Percentiles rank a stretch among this genome's conserved stretches.
Conservation (phyloP, 2,888 invertebrate genomes). For the Julus scandinavius region DNA sequence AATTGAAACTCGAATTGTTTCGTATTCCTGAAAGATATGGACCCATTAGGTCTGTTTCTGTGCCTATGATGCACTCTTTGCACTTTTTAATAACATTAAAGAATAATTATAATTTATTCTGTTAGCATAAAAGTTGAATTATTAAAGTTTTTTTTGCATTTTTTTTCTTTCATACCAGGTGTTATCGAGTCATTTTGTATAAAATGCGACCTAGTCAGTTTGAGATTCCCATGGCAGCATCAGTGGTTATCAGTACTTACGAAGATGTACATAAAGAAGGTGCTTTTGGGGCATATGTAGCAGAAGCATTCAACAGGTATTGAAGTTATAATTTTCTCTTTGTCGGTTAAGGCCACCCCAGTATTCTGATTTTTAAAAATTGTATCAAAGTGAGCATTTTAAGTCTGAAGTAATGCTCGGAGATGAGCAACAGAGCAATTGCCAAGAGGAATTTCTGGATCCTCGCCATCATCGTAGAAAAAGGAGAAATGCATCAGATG, state of each 20-base stretch:
- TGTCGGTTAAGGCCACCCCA: neutral
- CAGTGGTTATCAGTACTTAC: conserved; percentile 78
- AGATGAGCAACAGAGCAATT: conserved; percentile 57
- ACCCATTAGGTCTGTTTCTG: conserved; percentile 81
- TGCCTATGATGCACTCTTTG: neutral
- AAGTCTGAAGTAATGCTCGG: conserved; percentile 56
- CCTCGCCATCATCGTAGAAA: neutral
- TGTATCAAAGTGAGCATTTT: conserved; percentile 55
- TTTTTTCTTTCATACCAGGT: conserved; percentile 57
- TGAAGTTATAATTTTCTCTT: conserved; percentile 57
- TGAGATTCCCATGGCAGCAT: conserved; percentile 62
- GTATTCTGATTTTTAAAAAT: conserved; percentile 63
- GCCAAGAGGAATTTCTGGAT: conserved; percentile 46
- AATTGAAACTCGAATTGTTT: conserved; percentile 74
- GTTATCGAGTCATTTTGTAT: conserved; percentile 61
- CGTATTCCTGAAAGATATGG: conserved; percentile 86
- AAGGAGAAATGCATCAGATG: conserved; percentile 7
- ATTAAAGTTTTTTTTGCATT: neutral
- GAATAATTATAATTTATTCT: neutral
- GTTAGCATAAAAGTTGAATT: neutral
- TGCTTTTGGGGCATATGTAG: conserved; percentile 80
- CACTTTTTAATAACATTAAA: neutral
- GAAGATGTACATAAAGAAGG: conserved; percentile 78
- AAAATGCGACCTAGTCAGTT: conserved; percentile 59
- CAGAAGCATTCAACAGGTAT: conserved; percentile 83